phyloP scores from a whole-genome alignment of 2,797 vertebrate species.

The Poeciliopsis presidionis region DNA sequence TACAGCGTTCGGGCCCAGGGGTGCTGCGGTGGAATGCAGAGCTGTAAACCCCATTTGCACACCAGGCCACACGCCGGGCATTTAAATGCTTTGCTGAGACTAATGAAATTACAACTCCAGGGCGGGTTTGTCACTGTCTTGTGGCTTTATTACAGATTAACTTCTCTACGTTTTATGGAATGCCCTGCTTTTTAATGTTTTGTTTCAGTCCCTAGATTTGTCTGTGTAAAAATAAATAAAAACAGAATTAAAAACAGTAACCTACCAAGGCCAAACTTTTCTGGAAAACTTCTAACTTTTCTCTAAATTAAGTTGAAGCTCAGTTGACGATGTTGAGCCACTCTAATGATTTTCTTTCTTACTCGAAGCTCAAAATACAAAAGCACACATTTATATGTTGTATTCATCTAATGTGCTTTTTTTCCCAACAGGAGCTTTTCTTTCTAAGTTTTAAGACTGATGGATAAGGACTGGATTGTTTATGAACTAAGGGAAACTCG shows the following conservation, averaged over 20 bases:
- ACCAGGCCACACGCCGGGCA: constrained; percentile 75
- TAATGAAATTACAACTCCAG: constrained; percentile 74
- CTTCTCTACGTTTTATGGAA: constrained; percentile 28
- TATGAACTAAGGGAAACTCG: constrained; percentile 23
- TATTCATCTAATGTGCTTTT: background rate
- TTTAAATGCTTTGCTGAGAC: constrained; percentile 65
- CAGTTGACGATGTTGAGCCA: background rate
- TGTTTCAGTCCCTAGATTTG: background rate
- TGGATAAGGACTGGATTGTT: constrained; percentile 10
- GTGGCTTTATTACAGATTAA: constrained; percentile 26
- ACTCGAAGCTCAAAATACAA: background rate
- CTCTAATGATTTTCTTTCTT: background rate
- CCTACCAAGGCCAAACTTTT: background rate
- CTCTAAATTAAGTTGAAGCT: background rate
- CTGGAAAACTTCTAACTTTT: background rate
- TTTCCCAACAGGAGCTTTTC: background rate
- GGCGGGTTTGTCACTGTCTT: constrained; percentile 55
- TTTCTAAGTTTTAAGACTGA: background rate
- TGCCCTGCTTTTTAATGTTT: background rate
- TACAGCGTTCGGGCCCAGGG: constrained; percentile 67
- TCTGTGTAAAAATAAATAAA: background rate
- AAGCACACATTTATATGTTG: background rate
- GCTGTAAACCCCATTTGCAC: constrained; percentile 79
- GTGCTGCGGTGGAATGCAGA: constrained; percentile 71
- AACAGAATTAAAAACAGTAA: background rate